Evolutionary conservation across 1,140 invertebrate genomes (phyloP).

Genomic region (Pseudomyrmex dendroicus): DNA sequence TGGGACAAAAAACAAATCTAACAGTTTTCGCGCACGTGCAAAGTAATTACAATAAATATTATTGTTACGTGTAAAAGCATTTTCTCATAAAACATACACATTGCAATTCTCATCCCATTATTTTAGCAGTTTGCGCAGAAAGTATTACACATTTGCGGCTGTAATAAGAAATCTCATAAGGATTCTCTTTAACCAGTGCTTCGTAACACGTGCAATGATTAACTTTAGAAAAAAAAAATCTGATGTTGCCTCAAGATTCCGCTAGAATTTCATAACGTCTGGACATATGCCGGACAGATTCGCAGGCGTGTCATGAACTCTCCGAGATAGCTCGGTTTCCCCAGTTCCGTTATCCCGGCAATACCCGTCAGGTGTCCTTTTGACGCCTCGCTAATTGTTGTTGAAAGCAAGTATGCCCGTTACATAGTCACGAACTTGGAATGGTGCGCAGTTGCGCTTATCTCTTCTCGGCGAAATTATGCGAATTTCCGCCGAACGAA

Average conservation of each 20-base stretch:
- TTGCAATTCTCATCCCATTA: neutral
- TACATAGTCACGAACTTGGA: conserved; percentile 54
- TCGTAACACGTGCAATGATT: neutral
- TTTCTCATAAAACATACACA: too few species aligned
- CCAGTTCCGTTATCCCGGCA: conserved; percentile 73
- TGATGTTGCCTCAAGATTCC: conserved; percentile 7
- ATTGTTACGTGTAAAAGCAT: neutral
- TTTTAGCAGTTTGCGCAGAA: neutral
- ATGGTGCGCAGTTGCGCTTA: conserved; percentile 26
- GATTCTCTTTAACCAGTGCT: neutral
- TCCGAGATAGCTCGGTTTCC: conserved; percentile 43
- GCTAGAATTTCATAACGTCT: conserved; percentile 14
- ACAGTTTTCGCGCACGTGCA: neutral
- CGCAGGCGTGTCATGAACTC: conserved; percentile 64
- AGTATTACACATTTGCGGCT: neutral
- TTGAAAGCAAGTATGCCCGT: conserved; percentile 66
- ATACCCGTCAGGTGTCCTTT: conserved; percentile 75
- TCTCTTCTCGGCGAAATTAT: conserved; percentile 33
- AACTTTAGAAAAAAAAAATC: neutral
- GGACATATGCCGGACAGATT: conserved; percentile 32
- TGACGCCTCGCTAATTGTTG: conserved; percentile 77
- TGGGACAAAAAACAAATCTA: neutral
- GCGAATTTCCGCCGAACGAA: conserved; percentile 26
- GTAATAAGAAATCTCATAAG: neutral
- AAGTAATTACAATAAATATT: neutral